These are phyloP conservation scores for Monodelphis domestica DNA, from an alignment of 2,797 vertebrate genomes.

Conservation along the genomic window DNA sequence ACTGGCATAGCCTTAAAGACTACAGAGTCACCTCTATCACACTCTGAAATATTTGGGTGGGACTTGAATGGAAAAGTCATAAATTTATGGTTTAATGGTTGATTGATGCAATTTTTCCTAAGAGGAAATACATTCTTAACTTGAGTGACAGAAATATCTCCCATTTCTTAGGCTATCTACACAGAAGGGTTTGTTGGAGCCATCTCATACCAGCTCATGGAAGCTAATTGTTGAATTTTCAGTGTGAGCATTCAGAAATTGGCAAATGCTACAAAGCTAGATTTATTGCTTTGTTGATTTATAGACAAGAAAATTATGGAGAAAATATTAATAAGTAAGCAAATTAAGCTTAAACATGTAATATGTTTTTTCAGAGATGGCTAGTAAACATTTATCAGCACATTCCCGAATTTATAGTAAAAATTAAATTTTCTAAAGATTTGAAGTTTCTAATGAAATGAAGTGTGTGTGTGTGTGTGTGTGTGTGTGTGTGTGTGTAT, in stretches of 20 bases:
- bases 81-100: not conserved
- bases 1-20: not conserved
- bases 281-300: not conserved
- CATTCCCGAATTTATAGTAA: not conserved
- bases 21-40: not conserved
- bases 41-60: not conserved
- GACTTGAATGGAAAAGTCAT: not conserved
- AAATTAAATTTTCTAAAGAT: slow-evolving; percentile 8
- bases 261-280: not conserved
- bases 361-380: not conserved
- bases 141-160: not conserved
- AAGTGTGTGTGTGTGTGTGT: not conserved
- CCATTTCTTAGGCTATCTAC: not conserved
- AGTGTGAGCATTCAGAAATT: not conserved
- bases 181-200: not conserved
- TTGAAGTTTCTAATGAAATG: not conserved
- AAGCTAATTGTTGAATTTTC: not conserved
- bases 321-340: not conserved
- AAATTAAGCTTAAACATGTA: not conserved
- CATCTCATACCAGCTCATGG: not conserved
- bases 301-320: not conserved
- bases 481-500: not conserved
- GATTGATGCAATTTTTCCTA: not conserved
- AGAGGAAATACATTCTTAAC: slow-evolving; percentile 29
- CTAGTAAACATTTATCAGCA: not conserved